These are phyloP conservation scores for Latrodectus elegans DNA, from an alignment of 2,888 invertebrate genomes.

Conservation along the genomic window DNA sequence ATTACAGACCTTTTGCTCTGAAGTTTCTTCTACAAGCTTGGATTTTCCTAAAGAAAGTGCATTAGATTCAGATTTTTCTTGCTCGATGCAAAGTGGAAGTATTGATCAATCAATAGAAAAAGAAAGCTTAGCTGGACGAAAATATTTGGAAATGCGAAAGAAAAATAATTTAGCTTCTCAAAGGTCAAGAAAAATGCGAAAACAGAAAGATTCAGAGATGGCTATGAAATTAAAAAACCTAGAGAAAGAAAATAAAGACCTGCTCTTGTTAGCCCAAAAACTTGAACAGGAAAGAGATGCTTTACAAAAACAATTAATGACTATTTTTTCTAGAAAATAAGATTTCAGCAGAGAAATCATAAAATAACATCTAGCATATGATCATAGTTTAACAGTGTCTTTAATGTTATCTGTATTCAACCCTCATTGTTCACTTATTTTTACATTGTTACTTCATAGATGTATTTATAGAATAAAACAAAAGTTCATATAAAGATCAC, in stretches of 20 bases:
- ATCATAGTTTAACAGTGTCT: no score
- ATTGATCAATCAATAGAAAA: neutral
- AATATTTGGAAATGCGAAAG: constrained; percentile 83
- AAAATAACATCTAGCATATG: no score
- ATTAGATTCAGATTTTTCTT: neutral
- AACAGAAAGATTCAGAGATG: constrained; percentile 80
- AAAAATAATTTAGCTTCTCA: constrained; percentile 88
- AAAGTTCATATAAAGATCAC: no score
- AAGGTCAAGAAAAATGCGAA: constrained; percentile 83
- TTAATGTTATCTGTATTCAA: no score
- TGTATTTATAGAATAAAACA: no score
- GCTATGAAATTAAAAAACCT: constrained; percentile 78
- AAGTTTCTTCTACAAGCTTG: neutral
- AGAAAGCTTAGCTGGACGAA: constrained; percentile 71
- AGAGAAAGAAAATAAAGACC: constrained; percentile 80
- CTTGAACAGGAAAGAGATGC: constrained; percentile 76
- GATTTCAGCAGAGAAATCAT: no score
- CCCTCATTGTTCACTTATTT: no score
- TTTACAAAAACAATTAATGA: constrained; percentile 31
- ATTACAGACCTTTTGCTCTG: neutral
- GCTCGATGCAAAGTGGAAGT: neutral
- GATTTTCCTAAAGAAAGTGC: neutral
- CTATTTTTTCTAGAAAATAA: constrained; percentile 31
- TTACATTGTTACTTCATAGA: no score
- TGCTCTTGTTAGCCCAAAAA: constrained; percentile 81